phyloP scores from a whole-genome alignment of 2,888 invertebrate species.

The Monochamus alternatus region DNA sequence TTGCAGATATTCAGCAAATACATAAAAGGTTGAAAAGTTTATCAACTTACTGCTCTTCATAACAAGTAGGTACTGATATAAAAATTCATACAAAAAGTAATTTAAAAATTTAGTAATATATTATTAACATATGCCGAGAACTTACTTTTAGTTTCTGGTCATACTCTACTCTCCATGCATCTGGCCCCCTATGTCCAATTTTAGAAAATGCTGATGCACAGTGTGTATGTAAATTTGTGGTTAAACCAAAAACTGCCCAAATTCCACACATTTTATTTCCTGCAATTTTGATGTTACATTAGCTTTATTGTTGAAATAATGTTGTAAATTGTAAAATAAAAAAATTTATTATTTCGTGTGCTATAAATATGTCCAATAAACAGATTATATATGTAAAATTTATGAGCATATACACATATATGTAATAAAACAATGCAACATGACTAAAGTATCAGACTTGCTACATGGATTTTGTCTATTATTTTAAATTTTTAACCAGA shows the following conservation, averaged over 20 bases:
- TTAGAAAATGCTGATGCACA: constrained; percentile 78
- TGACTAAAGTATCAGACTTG: no score
- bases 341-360: no score
- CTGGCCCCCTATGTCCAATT: constrained; percentile 82
- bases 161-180: constrained; percentile 83
- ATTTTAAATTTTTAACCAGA: no score
- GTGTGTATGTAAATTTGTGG: constrained; percentile 73
- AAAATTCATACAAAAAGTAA: background rate
- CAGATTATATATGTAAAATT: no score
- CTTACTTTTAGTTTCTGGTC: constrained; percentile 77
- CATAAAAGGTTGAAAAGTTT: constrained; percentile 15
- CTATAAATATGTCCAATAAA: no score
- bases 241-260: constrained; percentile 83
- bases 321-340: no score
- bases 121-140: background rate
- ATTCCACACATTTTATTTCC: constrained; percentile 80
- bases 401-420: no score
- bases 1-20: no score
- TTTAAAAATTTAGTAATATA: background rate
- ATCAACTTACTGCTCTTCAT: constrained; percentile 3
- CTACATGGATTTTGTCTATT: no score
- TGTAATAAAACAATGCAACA: no score
- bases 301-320: background rate
- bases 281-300: background rate
- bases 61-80: background rate